Conservation (phyloP, 2,888 invertebrate species). For the Perizoma affinitatum region DNA sequence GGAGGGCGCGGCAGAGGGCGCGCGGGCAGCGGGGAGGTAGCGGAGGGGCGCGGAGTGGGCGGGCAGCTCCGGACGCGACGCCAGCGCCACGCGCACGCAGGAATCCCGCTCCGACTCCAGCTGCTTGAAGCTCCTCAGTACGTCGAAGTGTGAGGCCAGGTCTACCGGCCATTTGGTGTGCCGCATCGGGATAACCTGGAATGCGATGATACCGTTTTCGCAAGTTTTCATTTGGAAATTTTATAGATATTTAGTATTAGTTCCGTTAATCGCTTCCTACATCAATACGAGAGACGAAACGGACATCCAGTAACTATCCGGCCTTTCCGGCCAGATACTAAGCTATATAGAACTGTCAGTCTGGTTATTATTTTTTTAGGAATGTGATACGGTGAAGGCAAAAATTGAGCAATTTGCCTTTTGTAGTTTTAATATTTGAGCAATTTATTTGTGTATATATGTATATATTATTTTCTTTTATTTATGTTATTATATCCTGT, state of each 20-base stretch:
- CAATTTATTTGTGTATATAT: too few species aligned
- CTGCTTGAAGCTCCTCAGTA: slow-evolving; percentile 85
- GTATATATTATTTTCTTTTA: too few species aligned
- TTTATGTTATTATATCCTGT: too few species aligned
- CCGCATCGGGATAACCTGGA: neutral
- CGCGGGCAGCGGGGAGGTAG: neutral
- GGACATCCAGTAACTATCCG: too few species aligned
- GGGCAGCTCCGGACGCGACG: neutral
- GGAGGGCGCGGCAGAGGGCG: slow-evolving; percentile 24
- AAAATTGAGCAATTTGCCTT: too few species aligned
- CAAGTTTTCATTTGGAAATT: neutral
- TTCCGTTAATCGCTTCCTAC: too few species aligned
- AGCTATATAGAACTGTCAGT: too few species aligned
- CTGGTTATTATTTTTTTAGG: too few species aligned
- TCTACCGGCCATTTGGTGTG: slow-evolving; percentile 46
- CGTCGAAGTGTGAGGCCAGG: slow-evolving; percentile 91
- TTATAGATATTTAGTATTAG: neutral
- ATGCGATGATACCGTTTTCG: neutral
- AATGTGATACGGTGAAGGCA: too few species aligned
- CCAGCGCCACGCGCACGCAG: neutral
- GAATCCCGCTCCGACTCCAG: slow-evolving; percentile 36
- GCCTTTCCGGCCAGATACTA: too few species aligned
- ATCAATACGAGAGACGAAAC: too few species aligned
- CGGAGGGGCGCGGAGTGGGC: neutral
- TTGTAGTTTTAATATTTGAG: too few species aligned